Conservation (phyloP, 2,888 invertebrate species). For the Taenaris catops region DNA sequence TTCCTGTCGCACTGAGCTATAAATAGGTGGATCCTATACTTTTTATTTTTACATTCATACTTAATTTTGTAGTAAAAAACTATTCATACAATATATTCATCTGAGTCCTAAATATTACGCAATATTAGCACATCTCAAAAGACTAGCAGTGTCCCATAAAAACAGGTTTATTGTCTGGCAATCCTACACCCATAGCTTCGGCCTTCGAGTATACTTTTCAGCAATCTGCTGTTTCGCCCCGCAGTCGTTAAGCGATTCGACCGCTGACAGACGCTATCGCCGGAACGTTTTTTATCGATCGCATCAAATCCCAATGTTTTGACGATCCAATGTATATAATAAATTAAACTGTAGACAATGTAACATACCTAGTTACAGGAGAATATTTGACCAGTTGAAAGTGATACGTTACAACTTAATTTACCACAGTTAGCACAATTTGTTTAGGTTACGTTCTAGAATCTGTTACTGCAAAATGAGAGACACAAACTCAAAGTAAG, state of each 20-base stretch:
- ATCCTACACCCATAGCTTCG: slow-evolving; percentile 7
- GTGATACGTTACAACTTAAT: slow-evolving; percentile 3
- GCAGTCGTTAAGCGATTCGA: slow-evolving; percentile 30
- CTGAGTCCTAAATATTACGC: too few species aligned
- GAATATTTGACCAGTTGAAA: neutral
- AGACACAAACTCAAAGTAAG: slow-evolving; percentile 23
- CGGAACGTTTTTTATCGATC: slow-evolving; percentile 38
- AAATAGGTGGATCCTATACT: too few species aligned
- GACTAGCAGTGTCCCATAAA: slow-evolving; percentile 1
- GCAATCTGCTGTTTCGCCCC: slow-evolving; percentile 13
- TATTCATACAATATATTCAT: too few species aligned
- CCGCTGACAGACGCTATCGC: slow-evolving; percentile 26
- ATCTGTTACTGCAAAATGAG: slow-evolving; percentile 18
- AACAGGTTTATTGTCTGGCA: slow-evolving; percentile 1
- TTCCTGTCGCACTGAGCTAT: too few species aligned
- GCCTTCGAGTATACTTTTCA: slow-evolving; percentile 1
- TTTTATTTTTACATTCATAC: too few species aligned
- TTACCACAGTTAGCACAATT: slow-evolving; percentile 2
- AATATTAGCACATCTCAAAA: too few species aligned
- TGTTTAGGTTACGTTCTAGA: neutral
- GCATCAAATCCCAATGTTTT: slow-evolving; percentile 46
- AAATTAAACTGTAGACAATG: slow-evolving; percentile 4
- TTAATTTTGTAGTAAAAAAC: too few species aligned
- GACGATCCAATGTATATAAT: slow-evolving; percentile 28
- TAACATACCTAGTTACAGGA: neutral